phyloP scores from a whole-genome alignment of 2,888 invertebrate species.

The Beris chalybata region DNA sequence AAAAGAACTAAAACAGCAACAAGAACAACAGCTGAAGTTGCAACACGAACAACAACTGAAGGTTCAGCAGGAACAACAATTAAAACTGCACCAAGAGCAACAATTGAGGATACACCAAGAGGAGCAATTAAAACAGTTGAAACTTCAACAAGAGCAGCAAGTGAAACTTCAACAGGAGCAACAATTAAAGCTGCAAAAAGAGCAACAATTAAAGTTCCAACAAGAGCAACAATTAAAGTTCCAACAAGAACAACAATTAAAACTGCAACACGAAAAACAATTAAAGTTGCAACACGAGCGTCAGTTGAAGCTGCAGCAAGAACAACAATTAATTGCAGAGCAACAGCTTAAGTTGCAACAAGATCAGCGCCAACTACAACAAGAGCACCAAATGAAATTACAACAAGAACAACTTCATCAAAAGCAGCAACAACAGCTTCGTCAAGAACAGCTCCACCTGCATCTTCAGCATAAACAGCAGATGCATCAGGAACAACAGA shows the following conservation, averaged over 20 bases:
- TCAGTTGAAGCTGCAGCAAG: constrained; percentile 30
- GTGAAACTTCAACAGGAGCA: neutral
- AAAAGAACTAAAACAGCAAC: neutral
- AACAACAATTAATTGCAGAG: constrained; percentile 27
- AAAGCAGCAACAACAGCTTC: constrained; percentile 60
- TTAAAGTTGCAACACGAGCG: neutral
- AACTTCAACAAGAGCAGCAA: constrained; percentile 34
- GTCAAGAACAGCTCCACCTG: constrained; percentile 60
- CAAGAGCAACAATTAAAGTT: too few relatives aligned
- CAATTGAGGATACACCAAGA: too few relatives aligned
- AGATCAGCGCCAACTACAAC: constrained; percentile 19
- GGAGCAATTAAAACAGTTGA: neutral
- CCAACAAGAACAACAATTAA: neutral
- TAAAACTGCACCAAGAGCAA: too few relatives aligned
- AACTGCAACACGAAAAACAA: constrained; percentile 27
- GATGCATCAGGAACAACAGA: constrained; percentile 50
- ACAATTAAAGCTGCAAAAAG: too few relatives aligned
- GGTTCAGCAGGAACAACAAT: too few relatives aligned
- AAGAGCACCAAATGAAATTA: constrained; percentile 13
- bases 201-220: too few relatives aligned
- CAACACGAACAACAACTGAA: neutral
- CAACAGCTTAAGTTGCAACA: constrained; percentile 31
- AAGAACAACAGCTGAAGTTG: neutral
- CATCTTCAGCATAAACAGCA: constrained; percentile 60
- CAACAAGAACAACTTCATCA: constrained; percentile 24